These are phyloP conservation scores for Eulithis testata DNA, from an alignment of 2,888 invertebrate genomes.

Conservation along the genomic window DNA sequence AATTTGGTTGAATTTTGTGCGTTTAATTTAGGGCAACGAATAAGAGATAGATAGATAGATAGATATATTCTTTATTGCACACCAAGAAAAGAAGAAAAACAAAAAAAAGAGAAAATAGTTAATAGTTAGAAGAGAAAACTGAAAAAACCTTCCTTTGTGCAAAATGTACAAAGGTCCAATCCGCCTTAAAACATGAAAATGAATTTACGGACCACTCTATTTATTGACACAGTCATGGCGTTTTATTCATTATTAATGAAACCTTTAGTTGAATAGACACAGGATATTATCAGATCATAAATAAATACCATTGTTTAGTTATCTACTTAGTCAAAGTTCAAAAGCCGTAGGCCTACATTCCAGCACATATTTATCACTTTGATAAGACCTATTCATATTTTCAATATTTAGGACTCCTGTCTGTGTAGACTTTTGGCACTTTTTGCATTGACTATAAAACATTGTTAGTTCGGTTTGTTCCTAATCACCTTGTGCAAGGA, in stretches of 20 bases:
- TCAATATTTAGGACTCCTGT: neutral
- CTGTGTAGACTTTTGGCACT: neutral
- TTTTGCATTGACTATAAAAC: neutral
- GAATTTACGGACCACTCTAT: neutral
- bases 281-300: neutral
- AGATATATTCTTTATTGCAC: no score
- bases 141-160: slow-evolving; percentile 19
- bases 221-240: no score
- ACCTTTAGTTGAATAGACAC: neutral
- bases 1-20: slow-evolving; percentile 46
- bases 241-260: neutral
- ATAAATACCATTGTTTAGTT: slow-evolving; percentile 18
- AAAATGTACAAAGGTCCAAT: neutral
- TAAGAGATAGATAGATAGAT: no score
- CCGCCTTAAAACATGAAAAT: neutral
- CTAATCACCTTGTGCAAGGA: neutral
- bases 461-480: neutral
- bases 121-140: no score
- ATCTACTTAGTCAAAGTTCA: slow-evolving; percentile 17
- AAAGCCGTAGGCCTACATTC: slow-evolving; percentile 16
- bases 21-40: slow-evolving; percentile 29
- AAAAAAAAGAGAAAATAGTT: no score
- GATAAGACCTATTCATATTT: slow-evolving; percentile 10
- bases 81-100: no score
- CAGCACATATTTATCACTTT: neutral